These are phyloP conservation scores for Pseudomyrmex cubaensis DNA, from an alignment of 1,140 invertebrate species.

Conservation along the genomic window DNA sequence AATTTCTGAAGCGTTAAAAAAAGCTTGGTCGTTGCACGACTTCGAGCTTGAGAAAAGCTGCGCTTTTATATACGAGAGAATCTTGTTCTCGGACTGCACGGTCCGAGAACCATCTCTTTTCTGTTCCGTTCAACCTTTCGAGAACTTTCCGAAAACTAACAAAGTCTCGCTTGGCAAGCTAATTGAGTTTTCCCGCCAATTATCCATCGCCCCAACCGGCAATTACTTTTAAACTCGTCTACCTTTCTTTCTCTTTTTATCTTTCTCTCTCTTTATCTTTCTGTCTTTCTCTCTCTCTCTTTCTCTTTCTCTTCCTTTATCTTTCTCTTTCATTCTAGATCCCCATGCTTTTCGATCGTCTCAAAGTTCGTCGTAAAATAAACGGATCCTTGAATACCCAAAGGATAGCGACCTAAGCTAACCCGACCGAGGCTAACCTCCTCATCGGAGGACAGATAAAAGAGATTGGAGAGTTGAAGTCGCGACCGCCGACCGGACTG, in stretches of 20 bases:
- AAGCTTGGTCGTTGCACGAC: not conserved
- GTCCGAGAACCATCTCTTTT: not conserved
- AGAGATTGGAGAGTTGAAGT: slow-evolving; percentile 27
- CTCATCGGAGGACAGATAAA: slow-evolving; percentile 33
- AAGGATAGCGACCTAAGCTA: slow-evolving; percentile 35
- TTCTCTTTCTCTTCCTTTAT: not conserved
- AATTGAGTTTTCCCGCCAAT: slow-evolving; percentile 72
- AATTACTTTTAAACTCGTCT: slow-evolving; percentile 50
- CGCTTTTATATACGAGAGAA: slow-evolving; percentile 27
- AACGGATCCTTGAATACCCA: slow-evolving; percentile 45
- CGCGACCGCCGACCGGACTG: slow-evolving; percentile 6
- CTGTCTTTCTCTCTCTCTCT: not conserved
- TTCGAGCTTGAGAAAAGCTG: slow-evolving; percentile 18
- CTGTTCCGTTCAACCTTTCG: slow-evolving; percentile 17
- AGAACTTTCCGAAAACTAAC: slow-evolving; percentile 53
- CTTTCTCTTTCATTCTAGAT: not conserved
- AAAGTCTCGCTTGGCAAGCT: slow-evolving; percentile 65
- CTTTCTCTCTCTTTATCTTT: not conserved
- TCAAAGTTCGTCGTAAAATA: slow-evolving; percentile 32
- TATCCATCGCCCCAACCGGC: slow-evolving; percentile 22
- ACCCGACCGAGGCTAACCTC: slow-evolving; percentile 18
- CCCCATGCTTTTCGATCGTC: slow-evolving; percentile 13
- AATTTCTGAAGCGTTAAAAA: not conserved
- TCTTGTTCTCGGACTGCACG: slow-evolving; percentile 3
- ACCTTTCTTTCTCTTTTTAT: slow-evolving; percentile 3